Evolutionary conservation across 2,797 vertebrate species (phyloP).

Genomic region (Muscicapa comitata): DNA sequence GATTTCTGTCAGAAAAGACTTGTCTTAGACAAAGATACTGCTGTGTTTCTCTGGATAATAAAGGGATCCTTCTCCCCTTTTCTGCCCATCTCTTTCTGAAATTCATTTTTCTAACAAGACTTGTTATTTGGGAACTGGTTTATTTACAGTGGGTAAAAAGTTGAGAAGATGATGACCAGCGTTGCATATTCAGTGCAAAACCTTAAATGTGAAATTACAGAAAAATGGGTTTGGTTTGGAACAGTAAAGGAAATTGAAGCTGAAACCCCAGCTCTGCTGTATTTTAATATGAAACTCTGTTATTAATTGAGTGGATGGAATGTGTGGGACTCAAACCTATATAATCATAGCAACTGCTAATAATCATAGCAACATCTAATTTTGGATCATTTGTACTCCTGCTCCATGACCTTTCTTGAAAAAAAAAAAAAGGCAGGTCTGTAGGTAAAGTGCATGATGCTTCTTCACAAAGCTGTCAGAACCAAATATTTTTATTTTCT

Average conservation of each 20-base stretch:
- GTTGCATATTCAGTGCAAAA: background rate
- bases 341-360: background rate
- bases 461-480: background rate
- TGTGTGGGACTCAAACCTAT: background rate
- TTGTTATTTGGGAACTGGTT: background rate
- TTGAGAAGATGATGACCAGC: background rate
- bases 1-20: conserved; percentile 21
- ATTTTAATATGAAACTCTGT: background rate
- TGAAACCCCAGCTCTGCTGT: background rate
- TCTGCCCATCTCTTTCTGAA: background rate
- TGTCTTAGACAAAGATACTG: background rate
- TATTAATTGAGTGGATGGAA: background rate
- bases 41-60: background rate
- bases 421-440: background rate
- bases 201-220: background rate
- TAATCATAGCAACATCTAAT: background rate
- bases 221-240: background rate
- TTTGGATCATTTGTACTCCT: background rate
- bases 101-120: background rate
- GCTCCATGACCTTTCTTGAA: background rate
- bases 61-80: background rate
- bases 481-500: background rate
- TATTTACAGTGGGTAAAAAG: background rate
- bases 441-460: background rate
- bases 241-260: background rate